Conservation (phyloP, 2,113 vertebrate species). For the Brachyistius frenatus region DNA sequence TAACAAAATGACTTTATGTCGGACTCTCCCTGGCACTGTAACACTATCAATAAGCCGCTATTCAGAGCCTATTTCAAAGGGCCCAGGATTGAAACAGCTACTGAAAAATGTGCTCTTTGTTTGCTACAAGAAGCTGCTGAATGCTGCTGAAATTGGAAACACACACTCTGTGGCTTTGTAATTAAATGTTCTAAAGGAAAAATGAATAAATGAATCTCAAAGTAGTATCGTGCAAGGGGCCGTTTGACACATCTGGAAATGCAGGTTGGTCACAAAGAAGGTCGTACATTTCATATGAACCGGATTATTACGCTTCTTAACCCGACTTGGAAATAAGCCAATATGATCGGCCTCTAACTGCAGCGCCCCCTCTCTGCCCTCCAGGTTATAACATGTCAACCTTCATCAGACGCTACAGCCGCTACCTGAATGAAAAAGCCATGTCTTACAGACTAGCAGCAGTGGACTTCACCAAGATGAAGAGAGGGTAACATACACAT, state of each 20-base stretch:
- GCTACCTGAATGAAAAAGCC: conserved; percentile 97
- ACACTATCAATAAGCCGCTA: conserved; percentile 49
- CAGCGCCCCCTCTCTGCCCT: conserved; percentile 38
- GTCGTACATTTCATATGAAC: conserved; percentile 32
- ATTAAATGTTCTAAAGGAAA: conserved; percentile 3
- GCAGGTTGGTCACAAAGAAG: not conserved
- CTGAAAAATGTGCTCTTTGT: conserved; percentile 32
- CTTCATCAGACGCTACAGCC: conserved; percentile 95
- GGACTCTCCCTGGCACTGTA: conserved; percentile 42
- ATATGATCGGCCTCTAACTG: conserved; percentile 36
- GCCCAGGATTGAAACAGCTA: conserved; percentile 24
- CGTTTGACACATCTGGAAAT: not conserved
- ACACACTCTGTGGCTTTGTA: conserved; percentile 4
- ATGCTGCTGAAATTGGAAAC: conserved; percentile 34
- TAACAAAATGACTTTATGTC: conserved; percentile 69
- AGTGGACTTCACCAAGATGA: conserved; percentile 97
- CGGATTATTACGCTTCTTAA: conserved; percentile 7
- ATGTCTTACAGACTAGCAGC: conserved; percentile 97
- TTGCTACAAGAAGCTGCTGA: conserved; percentile 29
- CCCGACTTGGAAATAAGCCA: conserved; percentile 13
- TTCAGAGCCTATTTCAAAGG: conserved; percentile 41
- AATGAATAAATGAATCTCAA: conserved; percentile 24
- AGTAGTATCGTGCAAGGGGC: not conserved
- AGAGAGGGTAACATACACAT: conserved; percentile 90
- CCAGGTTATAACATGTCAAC: conserved; percentile 94